Evolutionary conservation across 23 tunicate genomes (phyloP).

Genomic region (Oikopleura vanhoeffeni): DNA sequence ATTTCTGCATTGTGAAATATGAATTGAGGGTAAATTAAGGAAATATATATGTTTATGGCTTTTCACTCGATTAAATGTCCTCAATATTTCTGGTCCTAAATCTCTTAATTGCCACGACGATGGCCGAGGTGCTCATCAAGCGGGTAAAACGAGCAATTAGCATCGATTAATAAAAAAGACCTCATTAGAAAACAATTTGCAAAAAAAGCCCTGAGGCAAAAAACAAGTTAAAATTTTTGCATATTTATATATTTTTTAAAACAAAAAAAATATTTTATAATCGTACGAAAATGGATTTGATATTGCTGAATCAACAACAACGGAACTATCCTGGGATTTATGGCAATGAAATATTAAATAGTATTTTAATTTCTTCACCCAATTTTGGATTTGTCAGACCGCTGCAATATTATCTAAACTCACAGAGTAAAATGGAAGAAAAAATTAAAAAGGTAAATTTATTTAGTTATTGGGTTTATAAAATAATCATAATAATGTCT

Average conservation of each 20-base stretch:
- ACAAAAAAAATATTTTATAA: no score
- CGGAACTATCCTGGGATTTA: neutral
- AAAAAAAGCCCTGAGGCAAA: no score
- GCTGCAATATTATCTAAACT: no score
- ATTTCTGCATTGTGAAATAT: no score
- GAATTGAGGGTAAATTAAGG: no score
- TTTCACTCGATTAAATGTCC: neutral
- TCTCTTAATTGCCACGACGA: neutral
- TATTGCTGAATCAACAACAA: neutral
- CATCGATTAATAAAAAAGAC: neutral
- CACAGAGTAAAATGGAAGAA: no score
- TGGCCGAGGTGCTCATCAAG: neutral
- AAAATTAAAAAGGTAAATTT: neutral
- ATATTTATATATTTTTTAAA: no score
- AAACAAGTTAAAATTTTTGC: no score
- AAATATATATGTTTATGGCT: no score
- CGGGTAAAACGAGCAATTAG: conserved; percentile 12
- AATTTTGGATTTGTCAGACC: no score
- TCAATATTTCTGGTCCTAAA: neutral
- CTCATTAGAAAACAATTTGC: conserved; percentile 1
- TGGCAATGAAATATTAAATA: neutral
- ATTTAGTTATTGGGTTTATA: no score
- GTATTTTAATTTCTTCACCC: neutral
- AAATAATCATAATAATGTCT: no score
- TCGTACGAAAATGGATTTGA: neutral